Evolutionary conservation across 2,888 invertebrate genomes (phyloP).

Genomic region (Clostera curtula): DNA sequence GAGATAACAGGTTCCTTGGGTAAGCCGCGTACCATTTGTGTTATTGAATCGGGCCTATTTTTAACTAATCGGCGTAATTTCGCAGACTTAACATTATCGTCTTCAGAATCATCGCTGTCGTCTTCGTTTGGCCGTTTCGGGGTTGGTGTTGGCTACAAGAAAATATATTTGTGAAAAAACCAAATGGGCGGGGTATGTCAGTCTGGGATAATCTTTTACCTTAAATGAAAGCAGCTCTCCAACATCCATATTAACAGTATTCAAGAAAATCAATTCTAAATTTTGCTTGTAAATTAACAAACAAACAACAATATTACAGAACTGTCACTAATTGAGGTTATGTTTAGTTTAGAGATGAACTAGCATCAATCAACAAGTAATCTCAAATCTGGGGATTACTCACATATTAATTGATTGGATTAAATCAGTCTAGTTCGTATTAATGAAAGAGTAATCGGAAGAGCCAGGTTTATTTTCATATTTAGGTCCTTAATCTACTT

Average conservation of each 20-base stretch:
- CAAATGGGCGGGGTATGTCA: neutral
- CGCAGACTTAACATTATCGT: slow-evolving; percentile 76
- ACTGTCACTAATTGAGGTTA: too few relatives aligned
- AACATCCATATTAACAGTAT: too few relatives aligned
- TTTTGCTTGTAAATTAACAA: neutral
- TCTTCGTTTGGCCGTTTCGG: slow-evolving; percentile 83
- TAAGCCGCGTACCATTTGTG: slow-evolving; percentile 55
- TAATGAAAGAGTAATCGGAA: too few relatives aligned
- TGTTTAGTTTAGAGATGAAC: too few relatives aligned
- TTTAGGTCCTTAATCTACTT: too few relatives aligned
- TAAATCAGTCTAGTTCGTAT: too few relatives aligned
- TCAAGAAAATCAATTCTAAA: too few relatives aligned
- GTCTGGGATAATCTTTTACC: slow-evolving; percentile 32
- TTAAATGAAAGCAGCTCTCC: slow-evolving; percentile 68
- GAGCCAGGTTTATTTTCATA: too few relatives aligned
- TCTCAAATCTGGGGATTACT: too few relatives aligned
- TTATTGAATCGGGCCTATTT: slow-evolving; percentile 50
- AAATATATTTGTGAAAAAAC: slow-evolving; percentile 1
- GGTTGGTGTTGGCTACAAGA: slow-evolving; percentile 84
- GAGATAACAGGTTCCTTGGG: slow-evolving; percentile 78
- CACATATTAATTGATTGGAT: too few relatives aligned
- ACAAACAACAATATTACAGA: too few relatives aligned
- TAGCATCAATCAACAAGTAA: too few relatives aligned
- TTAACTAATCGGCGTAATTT: slow-evolving; percentile 77
- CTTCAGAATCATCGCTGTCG: slow-evolving; percentile 79